Evolutionary conservation across 1,140 invertebrate genomes (phyloP).

Genomic region (Spodoptera frugiperda): DNA sequence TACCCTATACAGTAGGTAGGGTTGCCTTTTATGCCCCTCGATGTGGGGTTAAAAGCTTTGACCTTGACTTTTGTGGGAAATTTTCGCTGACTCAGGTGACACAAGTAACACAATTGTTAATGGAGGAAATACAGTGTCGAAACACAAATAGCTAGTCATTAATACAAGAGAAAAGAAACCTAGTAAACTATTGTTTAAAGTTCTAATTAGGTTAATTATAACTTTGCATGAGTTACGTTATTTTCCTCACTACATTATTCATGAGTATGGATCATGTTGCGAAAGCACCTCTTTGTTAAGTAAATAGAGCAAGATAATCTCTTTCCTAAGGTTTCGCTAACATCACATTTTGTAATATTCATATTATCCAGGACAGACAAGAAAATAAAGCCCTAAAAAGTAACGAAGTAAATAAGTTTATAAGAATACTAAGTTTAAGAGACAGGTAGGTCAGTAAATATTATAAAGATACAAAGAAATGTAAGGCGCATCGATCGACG

Average conservation of each 20-base stretch:
- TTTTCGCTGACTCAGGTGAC: conserved; percentile 33
- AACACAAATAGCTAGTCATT: background rate
- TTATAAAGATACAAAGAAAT: too few species aligned
- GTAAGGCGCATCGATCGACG: too few species aligned
- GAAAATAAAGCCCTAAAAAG: too few species aligned
- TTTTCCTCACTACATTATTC: conserved; percentile 17
- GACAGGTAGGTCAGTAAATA: too few species aligned
- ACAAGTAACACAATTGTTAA: conserved; percentile 15
- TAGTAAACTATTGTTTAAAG: background rate
- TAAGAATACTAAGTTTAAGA: too few species aligned
- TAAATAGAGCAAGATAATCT: conserved; percentile 21
- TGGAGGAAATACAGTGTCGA: background rate
- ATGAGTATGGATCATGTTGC: background rate
- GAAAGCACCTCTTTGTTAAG: background rate
- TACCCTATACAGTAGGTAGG: background rate
- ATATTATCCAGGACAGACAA: too few species aligned
- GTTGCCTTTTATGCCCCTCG: conserved; percentile 8
- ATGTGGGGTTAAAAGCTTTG: conserved; percentile 25
- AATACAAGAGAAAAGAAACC: too few species aligned
- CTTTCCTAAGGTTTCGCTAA: background rate
- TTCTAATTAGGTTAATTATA: background rate
- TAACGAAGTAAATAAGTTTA: too few species aligned
- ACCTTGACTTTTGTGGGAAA: conserved; percentile 19
- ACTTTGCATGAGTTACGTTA: background rate
- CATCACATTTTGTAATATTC: too few species aligned